phyloP scores from a whole-genome alignment of 2,113 vertebrate species.

The Garra rufa region DNA sequence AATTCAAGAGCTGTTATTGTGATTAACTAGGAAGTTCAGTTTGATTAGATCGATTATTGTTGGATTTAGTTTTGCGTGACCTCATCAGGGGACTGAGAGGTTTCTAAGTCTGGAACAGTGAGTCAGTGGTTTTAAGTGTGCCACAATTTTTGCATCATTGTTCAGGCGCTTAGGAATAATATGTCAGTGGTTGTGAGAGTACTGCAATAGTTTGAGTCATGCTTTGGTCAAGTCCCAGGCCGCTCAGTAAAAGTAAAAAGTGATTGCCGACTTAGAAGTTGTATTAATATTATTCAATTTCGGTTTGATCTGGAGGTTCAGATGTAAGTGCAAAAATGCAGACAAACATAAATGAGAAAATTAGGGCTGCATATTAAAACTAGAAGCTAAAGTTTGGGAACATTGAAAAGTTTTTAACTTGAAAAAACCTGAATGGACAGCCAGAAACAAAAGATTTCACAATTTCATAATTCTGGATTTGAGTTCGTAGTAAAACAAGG shows the following conservation, averaged over 20 bases:
- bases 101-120: conserved; percentile 23
- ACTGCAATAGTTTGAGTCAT: background rate
- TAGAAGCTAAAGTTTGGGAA: too few relatives aligned
- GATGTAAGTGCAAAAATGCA: background rate
- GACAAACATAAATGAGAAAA: background rate
- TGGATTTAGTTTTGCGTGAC: background rate
- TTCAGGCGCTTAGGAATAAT: conserved; percentile 19
- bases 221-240: background rate
- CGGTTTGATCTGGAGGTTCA: background rate
- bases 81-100: conserved; percentile 9
- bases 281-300: background rate
- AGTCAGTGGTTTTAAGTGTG: conserved; percentile 8
- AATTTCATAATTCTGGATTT: too few relatives aligned
- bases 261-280: background rate
- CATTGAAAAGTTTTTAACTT: too few relatives aligned
- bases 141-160: conserved; percentile 14
- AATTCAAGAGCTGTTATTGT: conserved; percentile 23
- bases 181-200: background rate
- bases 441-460: too few relatives aligned
- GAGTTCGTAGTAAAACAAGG: too few relatives aligned
- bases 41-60: conserved; percentile 30
- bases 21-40: conserved; percentile 8
- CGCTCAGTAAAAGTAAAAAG: background rate
- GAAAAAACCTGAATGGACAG: too few relatives aligned
- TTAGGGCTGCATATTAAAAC: background rate